Conservation (phyloP, 2,888 invertebrate species). For the Tortrix viridana region DNA sequence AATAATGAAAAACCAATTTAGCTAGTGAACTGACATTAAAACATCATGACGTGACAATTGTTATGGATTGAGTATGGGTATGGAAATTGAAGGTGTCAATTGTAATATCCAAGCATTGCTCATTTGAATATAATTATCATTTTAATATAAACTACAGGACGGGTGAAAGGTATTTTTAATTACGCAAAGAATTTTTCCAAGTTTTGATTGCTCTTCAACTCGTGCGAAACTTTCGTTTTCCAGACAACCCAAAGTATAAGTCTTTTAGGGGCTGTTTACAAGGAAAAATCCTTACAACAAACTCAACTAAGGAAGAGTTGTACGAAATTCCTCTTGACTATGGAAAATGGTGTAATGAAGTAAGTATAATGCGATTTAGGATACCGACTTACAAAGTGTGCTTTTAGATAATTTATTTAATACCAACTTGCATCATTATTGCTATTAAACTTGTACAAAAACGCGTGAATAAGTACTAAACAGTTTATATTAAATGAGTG, state of each 20-base stretch:
- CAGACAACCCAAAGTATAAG: constrained; percentile 57
- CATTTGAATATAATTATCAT: constrained; percentile 8
- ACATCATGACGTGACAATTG: too few species aligned
- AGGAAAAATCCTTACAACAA: constrained; percentile 59
- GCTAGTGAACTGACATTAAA: too few species aligned
- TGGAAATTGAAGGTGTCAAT: too few species aligned
- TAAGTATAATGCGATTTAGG: not conserved
- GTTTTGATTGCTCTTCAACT: constrained; percentile 61
- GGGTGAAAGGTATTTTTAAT: constrained; percentile 56
- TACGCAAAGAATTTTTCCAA: constrained; percentile 64
- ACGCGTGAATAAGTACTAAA: too few species aligned
- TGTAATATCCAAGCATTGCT: not conserved
- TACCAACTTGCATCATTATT: too few species aligned
- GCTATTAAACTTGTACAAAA: too few species aligned
- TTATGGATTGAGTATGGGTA: too few species aligned
- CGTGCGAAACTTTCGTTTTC: constrained; percentile 60
- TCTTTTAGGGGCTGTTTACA: constrained; percentile 60
- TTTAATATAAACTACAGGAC: constrained; percentile 16
- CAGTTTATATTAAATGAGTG: too few species aligned
- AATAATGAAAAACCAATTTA: too few species aligned
- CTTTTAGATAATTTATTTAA: not conserved
- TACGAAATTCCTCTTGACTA: constrained; percentile 16
- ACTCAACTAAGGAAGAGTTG: constrained; percentile 43
- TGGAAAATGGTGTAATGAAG: not conserved
- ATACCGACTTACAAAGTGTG: not conserved